Base-by-base conservation (phyloP, 2,888 invertebrate species). In the Omphaloscelis lunosa region DNA sequence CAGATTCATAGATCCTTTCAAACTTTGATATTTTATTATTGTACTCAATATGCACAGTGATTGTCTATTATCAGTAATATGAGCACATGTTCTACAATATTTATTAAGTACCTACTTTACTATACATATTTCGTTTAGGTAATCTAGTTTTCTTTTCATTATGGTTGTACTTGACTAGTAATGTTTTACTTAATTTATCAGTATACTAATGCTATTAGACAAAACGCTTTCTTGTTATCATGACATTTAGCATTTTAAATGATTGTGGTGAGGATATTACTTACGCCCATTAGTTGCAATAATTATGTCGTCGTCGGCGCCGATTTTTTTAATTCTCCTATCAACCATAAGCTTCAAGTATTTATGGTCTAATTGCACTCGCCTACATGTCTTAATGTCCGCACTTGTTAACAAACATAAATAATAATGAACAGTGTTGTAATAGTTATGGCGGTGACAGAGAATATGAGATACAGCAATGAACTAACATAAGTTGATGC, bases 91-190 rank as follows among this genome's bases (percentile, higher is more conserved):
- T 41, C 23, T 34, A 58, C 48, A 56, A 39, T 75, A 56, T 75
- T 75, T 56, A 12, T 56, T 39, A 39, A 23, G 17, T 27, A 45
- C 12, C 45, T 15, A 15, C 15, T 15, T 39, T 62, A 48, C 9
- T 29, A 20, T 29, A 59, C 20, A 29, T 59, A 29, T 68, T 41
- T 58, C 11, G 27, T 51, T 41, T 15, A 51, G 29, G 20, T 63
- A 62, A 48, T 76, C n/a, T 29, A 20, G 2, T 78, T 70, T 63
- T 62, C n/a, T 65, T 65, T 53, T 80, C 7, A 59, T 59, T 66
- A 45, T 69, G n/a, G 56, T 67, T 66, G 11, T 66, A 51, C 27
- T 61, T 45, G 39, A 63, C 45, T 23, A n/a, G 20, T 51, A 15
- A 20, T 76, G 17, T 66, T 79, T 66, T 51, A 41, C 17, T 70